Percentiles rank a stretch among this genome's conserved stretches.
Evolutionary conservation across 1,140 invertebrate species (phyloP).

Genomic region (Leptinotarsa texana): DNA sequence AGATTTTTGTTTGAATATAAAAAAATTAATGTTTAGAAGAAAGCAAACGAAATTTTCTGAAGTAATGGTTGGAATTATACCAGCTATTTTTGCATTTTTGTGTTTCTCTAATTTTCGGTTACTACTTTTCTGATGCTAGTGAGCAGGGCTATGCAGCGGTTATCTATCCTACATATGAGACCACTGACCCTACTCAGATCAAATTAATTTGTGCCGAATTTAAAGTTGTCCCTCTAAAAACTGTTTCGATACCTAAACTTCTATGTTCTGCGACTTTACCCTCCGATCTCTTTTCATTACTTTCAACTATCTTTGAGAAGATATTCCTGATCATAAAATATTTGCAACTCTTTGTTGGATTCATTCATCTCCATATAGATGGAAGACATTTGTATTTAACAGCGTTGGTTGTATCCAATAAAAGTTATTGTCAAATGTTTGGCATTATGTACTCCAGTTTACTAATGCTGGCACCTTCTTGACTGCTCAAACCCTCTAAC

Average conservation of each 20-base stretch:
- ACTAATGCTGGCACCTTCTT: neutral
- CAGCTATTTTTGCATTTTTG: no score
- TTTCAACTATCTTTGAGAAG: neutral
- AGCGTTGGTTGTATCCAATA: constrained; percentile 24
- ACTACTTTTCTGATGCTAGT: constrained; percentile 38
- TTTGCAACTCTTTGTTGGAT: constrained; percentile 12
- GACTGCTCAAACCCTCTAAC: neutral
- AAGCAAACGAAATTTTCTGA: no score
- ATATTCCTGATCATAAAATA: constrained; percentile 19
- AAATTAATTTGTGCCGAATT: no score
- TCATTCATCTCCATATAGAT: neutral
- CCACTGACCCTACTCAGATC: no score
- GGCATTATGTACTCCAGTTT: neutral
- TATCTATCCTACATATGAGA: constrained; percentile 1
- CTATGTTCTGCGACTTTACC: neutral
- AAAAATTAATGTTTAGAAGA: no score
- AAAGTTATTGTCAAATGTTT: neutral
- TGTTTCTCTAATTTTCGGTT: no score
- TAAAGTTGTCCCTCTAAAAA: no score
- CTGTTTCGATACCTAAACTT: neutral
- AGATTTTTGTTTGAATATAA: no score
- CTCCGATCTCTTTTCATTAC: neutral
- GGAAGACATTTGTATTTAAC: neutral
- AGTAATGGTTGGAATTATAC: no score
- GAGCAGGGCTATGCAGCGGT: constrained; percentile 42